phyloP scores from a whole-genome alignment of 1,140 invertebrate genomes.

The Lerema accius region DNA sequence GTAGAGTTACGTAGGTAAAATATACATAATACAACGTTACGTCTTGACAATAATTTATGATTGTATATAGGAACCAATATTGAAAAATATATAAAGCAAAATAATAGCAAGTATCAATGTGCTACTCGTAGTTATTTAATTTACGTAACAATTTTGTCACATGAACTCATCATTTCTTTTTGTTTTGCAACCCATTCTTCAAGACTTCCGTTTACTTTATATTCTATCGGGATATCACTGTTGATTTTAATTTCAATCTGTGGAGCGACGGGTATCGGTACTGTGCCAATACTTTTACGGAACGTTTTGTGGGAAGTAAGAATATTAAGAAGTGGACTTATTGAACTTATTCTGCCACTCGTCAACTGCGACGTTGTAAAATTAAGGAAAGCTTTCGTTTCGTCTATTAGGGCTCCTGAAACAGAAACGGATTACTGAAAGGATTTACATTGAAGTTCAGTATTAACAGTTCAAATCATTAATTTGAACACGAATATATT shows the following conservation, averaged over 20 bases:
- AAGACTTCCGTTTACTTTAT: constrained; percentile 3
- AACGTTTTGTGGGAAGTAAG: too few species aligned
- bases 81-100: too few species aligned
- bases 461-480: too few species aligned
- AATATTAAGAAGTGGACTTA: background rate
- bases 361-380: background rate
- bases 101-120: too few species aligned
- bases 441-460: too few species aligned
- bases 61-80: too few species aligned
- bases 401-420: background rate
- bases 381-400: background rate
- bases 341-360: background rate
- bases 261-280: constrained; percentile 12
- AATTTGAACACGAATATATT: too few species aligned
- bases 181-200: constrained; percentile 8
- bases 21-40: too few species aligned
- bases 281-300: background rate
- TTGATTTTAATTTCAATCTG: background rate
- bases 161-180: background rate
- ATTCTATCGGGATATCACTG: background rate
- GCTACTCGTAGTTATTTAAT: too few species aligned
- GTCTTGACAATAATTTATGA: too few species aligned
- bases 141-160: too few species aligned
- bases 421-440: background rate
- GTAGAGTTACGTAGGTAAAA: too few species aligned